Evolutionary conservation across 2,113 vertebrate species (phyloP).

Genomic region (Semicossyphus pulcher): DNA sequence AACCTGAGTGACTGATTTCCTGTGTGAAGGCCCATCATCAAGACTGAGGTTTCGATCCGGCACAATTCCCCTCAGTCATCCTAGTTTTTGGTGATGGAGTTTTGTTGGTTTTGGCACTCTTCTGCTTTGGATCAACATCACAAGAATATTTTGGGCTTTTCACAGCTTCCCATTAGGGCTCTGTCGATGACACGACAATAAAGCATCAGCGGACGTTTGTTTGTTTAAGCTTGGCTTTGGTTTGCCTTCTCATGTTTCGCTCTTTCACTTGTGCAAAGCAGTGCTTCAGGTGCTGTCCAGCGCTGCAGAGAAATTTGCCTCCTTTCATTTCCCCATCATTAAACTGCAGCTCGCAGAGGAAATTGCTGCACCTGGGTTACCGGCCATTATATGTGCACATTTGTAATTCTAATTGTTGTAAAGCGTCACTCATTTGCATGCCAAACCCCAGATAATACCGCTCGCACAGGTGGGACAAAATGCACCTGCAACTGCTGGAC

Average conservation of each 20-base stretch:
- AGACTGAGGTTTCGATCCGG: too few relatives aligned
- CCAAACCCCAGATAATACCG: background rate
- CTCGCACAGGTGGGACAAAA: conserved; percentile 5
- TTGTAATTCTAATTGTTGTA: conserved; percentile 45
- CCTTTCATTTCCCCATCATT: conserved; percentile 35
- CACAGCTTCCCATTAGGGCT: too few relatives aligned
- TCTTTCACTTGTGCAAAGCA: background rate
- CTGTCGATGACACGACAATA: too few relatives aligned
- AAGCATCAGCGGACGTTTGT: too few relatives aligned
- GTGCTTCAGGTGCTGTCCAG: background rate
- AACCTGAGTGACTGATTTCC: too few relatives aligned
- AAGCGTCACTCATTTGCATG: conserved; percentile 44
- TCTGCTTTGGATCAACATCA: too few relatives aligned
- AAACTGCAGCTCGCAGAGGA: conserved; percentile 5
- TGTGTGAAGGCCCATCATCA: too few relatives aligned
- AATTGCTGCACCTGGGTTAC: conserved; percentile 47
- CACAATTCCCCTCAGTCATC: too few relatives aligned
- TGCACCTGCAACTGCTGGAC: background rate
- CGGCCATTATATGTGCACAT: conserved; percentile 16
- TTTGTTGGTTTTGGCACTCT: too few relatives aligned
- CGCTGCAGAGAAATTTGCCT: background rate
- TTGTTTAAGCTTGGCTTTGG: background rate
- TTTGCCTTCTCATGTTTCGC: background rate
- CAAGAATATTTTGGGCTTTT: too few relatives aligned
- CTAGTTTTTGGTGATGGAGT: too few relatives aligned